Evolutionary conservation across 2,797 vertebrate genomes (phyloP).

Genomic region (Phrynocephalus vlangalii): DNA sequence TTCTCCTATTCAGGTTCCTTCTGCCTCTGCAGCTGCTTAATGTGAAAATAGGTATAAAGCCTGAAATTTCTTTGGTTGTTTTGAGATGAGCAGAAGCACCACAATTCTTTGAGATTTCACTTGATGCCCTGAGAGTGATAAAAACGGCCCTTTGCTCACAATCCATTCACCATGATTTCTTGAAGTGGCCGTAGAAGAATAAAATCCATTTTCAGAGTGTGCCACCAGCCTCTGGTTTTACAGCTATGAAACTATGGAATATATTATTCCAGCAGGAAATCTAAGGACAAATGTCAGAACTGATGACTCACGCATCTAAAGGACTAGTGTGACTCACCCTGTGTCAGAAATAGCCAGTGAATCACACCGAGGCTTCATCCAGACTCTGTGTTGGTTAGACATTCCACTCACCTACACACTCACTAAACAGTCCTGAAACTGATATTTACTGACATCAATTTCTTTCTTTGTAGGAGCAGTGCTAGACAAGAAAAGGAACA

Average conservation of each 20-base stretch:
- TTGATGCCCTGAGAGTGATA: not conserved
- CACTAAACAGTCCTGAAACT: not conserved
- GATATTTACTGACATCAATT: not conserved
- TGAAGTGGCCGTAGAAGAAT: not conserved
- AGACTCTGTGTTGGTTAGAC: not conserved
- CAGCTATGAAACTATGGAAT: not conserved
- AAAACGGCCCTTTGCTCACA: not conserved
- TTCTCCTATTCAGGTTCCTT: no score
- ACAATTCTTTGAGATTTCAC: no score
- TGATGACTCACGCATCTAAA: not conserved
- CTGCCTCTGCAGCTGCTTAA: no score
- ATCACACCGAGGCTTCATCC: not conserved
- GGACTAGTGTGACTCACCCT: not conserved
- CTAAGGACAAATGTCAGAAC: not conserved
- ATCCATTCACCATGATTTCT: not conserved
- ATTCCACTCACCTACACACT: not conserved
- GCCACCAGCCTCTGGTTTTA: not conserved
- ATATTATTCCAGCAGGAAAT: not conserved
- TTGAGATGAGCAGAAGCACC: no score
- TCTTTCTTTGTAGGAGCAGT: not conserved
- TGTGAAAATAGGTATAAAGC: no score
- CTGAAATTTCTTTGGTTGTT: no score
- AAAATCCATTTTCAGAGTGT: not conserved
- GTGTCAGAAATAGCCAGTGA: slow-evolving; percentile 1
- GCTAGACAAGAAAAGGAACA: not conserved